Conservation (phyloP, 2,797 vertebrate genomes). For the Scyliorhinus canicula region DNA sequence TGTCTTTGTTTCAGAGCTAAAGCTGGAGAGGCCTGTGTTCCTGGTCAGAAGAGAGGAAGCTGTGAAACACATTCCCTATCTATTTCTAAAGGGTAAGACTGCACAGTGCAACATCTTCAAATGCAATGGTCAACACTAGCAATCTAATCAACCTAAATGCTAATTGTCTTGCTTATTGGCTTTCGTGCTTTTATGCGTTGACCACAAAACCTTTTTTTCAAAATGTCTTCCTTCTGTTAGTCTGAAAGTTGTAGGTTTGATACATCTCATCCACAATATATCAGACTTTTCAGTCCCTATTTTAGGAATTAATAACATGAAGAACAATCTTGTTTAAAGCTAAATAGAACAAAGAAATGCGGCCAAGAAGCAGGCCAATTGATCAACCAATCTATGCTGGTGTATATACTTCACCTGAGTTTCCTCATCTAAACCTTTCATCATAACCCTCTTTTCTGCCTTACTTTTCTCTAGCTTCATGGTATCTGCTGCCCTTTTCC, state of each 20-base stretch:
- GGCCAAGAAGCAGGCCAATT: too few species aligned
- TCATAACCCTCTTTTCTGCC: too few species aligned
- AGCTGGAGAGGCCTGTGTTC: slow-evolving; percentile 2
- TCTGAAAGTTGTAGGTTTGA: not conserved
- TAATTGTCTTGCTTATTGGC: not conserved
- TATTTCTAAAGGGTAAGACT: not conserved
- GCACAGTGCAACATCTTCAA: not conserved
- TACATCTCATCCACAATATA: not conserved
- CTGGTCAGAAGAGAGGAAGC: not conserved
- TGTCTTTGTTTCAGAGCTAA: not conserved
- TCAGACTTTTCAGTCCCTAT: not conserved
- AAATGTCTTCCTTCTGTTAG: not conserved
- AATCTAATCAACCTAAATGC: not conserved
- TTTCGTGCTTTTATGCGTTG: not conserved
- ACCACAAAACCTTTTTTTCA: not conserved
- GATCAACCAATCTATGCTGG: too few species aligned
- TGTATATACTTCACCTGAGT: too few species aligned
- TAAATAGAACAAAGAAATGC: too few species aligned
- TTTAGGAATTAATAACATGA: too few species aligned
- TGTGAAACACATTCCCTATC: not conserved
- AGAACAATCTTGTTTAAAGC: too few species aligned
- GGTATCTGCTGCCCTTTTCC: too few species aligned
- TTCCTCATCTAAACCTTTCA: too few species aligned
- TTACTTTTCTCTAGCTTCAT: not conserved
- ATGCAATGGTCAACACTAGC: not conserved